These are phyloP conservation scores for Gastrophysa polygoni DNA, from an alignment of 2,888 invertebrate species.

Conservation along the genomic window DNA sequence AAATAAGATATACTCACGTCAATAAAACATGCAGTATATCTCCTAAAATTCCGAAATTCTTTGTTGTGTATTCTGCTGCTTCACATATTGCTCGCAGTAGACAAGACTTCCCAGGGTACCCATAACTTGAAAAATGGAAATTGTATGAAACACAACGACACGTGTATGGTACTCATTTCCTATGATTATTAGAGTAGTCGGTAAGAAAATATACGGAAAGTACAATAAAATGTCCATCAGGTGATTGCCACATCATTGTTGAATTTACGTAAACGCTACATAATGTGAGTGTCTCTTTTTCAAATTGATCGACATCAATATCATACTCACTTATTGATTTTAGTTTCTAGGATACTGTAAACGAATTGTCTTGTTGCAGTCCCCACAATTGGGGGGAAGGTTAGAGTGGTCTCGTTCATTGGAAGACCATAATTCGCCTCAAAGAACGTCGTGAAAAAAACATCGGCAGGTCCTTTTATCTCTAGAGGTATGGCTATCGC, in stretches of 20 bases:
- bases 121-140: slow-evolving; percentile 64
- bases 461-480: slow-evolving; percentile 67
- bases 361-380: slow-evolving; percentile 43
- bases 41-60: slow-evolving; percentile 46
- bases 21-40: slow-evolving; percentile 48
- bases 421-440: slow-evolving; percentile 71
- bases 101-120: slow-evolving; percentile 70
- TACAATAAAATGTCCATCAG: background rate
- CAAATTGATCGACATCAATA: too few species aligned
- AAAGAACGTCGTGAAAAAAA: slow-evolving; percentile 76
- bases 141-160: too few species aligned
- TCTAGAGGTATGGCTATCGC: slow-evolving; percentile 75
- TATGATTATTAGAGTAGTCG: background rate
- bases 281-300: too few species aligned
- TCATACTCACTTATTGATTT: slow-evolving; percentile 49
- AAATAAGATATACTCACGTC: too few species aligned
- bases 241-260: background rate
- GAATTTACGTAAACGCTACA: background rate
- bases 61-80: slow-evolving; percentile 57
- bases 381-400: slow-evolving; percentile 46
- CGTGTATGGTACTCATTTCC: too few species aligned
- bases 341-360: slow-evolving; percentile 46
- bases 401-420: slow-evolving; percentile 58
- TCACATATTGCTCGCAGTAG: slow-evolving; percentile 77
- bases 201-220: background rate